Evolutionary conservation across 1,140 invertebrate genomes (phyloP), one percentile per base, ranked within the genome.

Genomic region (Drosophila neocordata): DNA sequence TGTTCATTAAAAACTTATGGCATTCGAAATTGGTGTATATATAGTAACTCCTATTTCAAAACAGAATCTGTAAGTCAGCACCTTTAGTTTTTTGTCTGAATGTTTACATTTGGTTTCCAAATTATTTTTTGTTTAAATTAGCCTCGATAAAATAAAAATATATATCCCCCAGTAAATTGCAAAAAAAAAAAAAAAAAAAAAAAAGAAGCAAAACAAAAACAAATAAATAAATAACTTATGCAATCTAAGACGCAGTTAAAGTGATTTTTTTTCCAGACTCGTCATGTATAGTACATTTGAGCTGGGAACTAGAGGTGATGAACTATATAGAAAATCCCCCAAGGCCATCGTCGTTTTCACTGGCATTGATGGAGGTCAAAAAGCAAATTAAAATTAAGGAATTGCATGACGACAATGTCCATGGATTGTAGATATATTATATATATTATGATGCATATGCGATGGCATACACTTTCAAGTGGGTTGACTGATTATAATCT

Each of bases 221-320:
- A 55, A 69, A 56, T 60, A 55, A 69, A 48, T 77, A 67, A 74
- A 70, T 56, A 75, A 51, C 62, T 88, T 87, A 73, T 82, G 75
- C 79, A 88, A 79, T 77, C 76, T 83, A 83, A 88, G 79, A 77
- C 83, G 83, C 79, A 83, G 76, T 88, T 63, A n/a, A 55, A 51
- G 35, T 55, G 48, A 72, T 69, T 65, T 52, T 59, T 66, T 52
- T 74, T 64, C 31, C 34, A n/a, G 41, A 44, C 41, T 12, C 15
- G 5, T 13, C 41, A 27, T 65, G 3, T 15, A 20, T 38, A 35
- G 18, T 41, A 59, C 18, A 59, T 20, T 59, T 59, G 12, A 41
- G 2, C 35, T 15, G 41, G n/a, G 12, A 35, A 41, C 15, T 35
- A 27, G 3, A 13, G 53, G 27, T 56, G 27, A 56, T 34, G 53